These are phyloP conservation scores for Mamestra configurata DNA, from an alignment of 1,140 invertebrate species.

Conservation along the genomic window DNA sequence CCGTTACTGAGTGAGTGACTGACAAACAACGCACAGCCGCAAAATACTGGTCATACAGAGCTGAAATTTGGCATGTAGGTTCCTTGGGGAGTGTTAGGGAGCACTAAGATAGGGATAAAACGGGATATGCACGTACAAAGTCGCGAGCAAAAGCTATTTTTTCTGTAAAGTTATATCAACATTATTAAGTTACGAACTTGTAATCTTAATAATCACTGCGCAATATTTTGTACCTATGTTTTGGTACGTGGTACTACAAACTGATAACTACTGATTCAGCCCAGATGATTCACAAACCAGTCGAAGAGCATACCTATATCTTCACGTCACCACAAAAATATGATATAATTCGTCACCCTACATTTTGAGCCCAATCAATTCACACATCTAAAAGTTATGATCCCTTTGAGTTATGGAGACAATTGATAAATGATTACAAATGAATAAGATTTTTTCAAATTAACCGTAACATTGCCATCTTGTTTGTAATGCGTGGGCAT, in stretches of 20 bases:
- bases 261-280: neutral
- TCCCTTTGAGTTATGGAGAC: conserved; percentile 10
- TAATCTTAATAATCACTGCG: too few relatives aligned
- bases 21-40: too few relatives aligned
- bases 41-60: too few relatives aligned
- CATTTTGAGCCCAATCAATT: conserved; percentile 19
- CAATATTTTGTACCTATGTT: too few relatives aligned
- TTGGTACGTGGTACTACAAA: neutral
- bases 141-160: too few relatives aligned
- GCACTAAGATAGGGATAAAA: too few relatives aligned
- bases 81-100: too few relatives aligned
- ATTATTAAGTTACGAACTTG: too few relatives aligned
- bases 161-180: too few relatives aligned
- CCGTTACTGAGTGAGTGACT: too few relatives aligned
- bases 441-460: conserved; percentile 36
- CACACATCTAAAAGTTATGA: conserved; percentile 8
- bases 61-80: too few relatives aligned
- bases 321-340: neutral
- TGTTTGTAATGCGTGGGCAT: neutral
- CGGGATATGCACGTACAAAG: too few relatives aligned
- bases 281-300: neutral
- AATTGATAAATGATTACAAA: conserved; percentile 33
- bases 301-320: neutral
- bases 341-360: conserved; percentile 6
- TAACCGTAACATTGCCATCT: conserved; percentile 5